Base-by-base conservation (phyloP, 1,140 invertebrate species). In the Pantala flavescens region DNA sequence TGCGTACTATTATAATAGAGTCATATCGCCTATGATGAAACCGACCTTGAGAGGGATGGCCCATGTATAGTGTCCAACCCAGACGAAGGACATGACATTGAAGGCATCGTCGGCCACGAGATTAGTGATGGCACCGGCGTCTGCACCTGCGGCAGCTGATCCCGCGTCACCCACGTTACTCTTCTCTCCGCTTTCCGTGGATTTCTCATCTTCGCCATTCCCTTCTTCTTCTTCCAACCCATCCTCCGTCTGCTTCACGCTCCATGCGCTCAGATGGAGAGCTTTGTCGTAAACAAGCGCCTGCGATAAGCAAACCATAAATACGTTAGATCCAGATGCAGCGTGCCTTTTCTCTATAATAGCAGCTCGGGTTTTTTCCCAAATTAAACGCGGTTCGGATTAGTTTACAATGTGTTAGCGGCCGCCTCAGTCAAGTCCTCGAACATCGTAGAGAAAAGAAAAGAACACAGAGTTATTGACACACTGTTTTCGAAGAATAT, bases 11-110 rank as follows among this genome's bases (percentile, higher is more conserved):
- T n/a, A n/a, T n/a, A n/a, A n/a, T n/a, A n/a, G n/a, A n/a, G n/a
- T n/a, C n/a, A n/a, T n/a, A n/a, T n/a, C n/a, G n/a, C n/a, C n/a
- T n/a, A n/a, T n/a, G n/a, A n/a, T n/a, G n/a, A n/a, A n/a, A 76
- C 79, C 80, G 82, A 92, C 92, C 87, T 94, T 94, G 24, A 94
- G 81, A 24, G 93, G 93, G 77, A 94, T 91, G 0, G 92, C 90
- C 93, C 93, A 95, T 24, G 90, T 86, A 79, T 93, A 95, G 84
- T 95, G 92, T 71, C 89, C 89, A 78, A 94, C 91, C 87, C 91
- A 92, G 80, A 93, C 90, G 79, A 93, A 88, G 71, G 90, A 89
- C 90, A 94, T 93, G 16, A 95, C 85, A 79, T 94, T 94, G 43
- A 88, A 88, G 0, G 90, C 88, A 81, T 95, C 93, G 78, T 93